phyloP scores from a whole-genome alignment of 2,797 vertebrate genomes.

The Labeo calbasu region DNA sequence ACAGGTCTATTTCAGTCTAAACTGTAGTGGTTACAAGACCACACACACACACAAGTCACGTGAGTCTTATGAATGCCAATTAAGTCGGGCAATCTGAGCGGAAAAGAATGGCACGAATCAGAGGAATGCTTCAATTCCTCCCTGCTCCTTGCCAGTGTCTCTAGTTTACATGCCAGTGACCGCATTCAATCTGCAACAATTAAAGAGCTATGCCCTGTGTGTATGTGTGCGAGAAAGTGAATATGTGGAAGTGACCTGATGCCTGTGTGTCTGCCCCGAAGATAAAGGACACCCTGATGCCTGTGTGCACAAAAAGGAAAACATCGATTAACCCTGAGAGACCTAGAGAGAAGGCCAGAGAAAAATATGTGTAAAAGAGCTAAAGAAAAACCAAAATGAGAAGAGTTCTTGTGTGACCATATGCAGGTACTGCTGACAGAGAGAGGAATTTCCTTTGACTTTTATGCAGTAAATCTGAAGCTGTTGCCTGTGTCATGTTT shows the following conservation, averaged over 20 bases:
- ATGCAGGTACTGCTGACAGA: constrained; percentile 28
- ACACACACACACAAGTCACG: not conserved
- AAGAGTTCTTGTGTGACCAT: not conserved
- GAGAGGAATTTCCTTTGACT: constrained; percentile 43
- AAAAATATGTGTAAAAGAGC: constrained; percentile 60
- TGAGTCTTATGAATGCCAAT: constrained; percentile 41
- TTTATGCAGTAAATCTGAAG: constrained; percentile 44
- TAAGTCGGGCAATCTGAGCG: constrained; percentile 49
- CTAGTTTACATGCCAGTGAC: constrained; percentile 51
- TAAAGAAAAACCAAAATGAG: constrained; percentile 44
- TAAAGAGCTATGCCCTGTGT: constrained; percentile 60
- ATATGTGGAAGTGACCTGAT: constrained; percentile 27
- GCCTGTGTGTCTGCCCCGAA: constrained; percentile 29
- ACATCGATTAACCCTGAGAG: constrained; percentile 44
- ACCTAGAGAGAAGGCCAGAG: not conserved
- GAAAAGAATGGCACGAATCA: constrained; percentile 37
- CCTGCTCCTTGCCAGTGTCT: constrained; percentile 55
- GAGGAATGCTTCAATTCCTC: constrained; percentile 55
- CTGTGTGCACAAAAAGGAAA: constrained; percentile 32
- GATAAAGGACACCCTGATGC: constrained; percentile 43
- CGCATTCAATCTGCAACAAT: constrained; percentile 68
- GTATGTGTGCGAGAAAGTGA: constrained; percentile 46
- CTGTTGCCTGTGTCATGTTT: constrained; percentile 61
- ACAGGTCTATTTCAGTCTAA: constrained; percentile 5
- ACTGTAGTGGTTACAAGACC: not conserved